These are phyloP conservation scores for Euschistus heros DNA, from an alignment of 1,140 invertebrate genomes.

Conservation along the genomic window DNA sequence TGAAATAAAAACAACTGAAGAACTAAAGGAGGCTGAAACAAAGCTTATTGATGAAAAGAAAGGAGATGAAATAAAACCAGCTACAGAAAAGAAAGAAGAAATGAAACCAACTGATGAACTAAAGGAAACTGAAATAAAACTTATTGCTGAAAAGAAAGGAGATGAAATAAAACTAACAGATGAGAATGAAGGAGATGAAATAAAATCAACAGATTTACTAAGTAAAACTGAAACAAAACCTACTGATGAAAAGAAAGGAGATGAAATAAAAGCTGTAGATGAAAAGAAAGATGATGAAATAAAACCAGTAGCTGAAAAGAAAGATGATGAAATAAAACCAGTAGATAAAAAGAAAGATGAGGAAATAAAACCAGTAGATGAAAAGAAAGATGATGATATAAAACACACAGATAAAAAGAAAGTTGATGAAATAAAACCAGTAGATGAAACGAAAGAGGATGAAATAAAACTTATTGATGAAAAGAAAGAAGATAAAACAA, in stretches of 20 bases:
- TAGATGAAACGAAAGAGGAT: slow-evolving; percentile 33
- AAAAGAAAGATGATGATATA: slow-evolving; percentile 27
- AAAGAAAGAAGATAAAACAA: slow-evolving; percentile 25
- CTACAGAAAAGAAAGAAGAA: neutral
- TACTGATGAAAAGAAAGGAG: neutral
- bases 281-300: neutral
- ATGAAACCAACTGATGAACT: neutral
- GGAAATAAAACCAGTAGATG: neutral
- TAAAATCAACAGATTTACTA: no score
- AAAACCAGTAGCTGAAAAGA: neutral
- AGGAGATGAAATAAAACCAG: neutral
- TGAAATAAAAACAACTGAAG: neutral
- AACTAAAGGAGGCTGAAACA: neutral
- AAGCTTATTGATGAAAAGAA: neutral
- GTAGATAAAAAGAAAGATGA: neutral
- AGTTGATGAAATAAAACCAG: slow-evolving; percentile 27
- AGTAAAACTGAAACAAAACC: neutral
- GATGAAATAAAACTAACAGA: neutral
- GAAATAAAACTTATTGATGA: slow-evolving; percentile 21
- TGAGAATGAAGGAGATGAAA: neutral
- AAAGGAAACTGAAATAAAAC: neutral
- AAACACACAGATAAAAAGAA: slow-evolving; percentile 30
- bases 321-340: neutral
- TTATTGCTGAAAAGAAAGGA: neutral
- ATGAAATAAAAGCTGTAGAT: neutral